Conservation (phyloP, 1,140 invertebrate species). For the Drosophila kanapiae region DNA sequence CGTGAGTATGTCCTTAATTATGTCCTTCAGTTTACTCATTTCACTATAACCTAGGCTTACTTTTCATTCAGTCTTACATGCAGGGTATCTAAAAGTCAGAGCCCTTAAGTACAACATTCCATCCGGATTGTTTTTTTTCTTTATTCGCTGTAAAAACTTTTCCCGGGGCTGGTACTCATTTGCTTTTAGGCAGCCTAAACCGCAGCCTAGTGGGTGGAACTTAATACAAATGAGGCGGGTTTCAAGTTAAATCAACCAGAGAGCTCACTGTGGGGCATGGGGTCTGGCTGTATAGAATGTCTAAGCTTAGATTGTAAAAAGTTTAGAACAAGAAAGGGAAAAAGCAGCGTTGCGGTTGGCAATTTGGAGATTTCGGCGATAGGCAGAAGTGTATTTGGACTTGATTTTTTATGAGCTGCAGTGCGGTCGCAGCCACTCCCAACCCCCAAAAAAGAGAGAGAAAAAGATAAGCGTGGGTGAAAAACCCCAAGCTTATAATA, state of each 20-base stretch:
- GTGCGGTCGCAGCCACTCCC: not conserved
- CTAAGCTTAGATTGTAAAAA: conserved; percentile 47
- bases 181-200: conserved; percentile 43
- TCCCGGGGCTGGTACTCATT: conserved; percentile 59
- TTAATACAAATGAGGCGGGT: conserved; percentile 80
- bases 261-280: conserved; percentile 5
- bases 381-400: conserved; percentile 46
- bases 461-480: conserved; percentile 14
- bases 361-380: conserved; percentile 44
- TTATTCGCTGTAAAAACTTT: conserved; percentile 25
- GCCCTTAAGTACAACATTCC: not conserved
- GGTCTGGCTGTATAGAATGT: not conserved
- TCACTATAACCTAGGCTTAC: not conserved
- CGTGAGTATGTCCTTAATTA: not conserved
- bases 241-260: conserved; percentile 79
- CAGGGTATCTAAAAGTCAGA: not conserved
- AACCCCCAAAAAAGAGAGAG: too few species aligned
- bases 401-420: conserved; percentile 69
- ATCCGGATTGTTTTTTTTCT: conserved; percentile 11
- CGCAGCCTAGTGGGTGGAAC: conserved; percentile 56
- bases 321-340: conserved; percentile 36
- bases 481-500: conserved; percentile 37
- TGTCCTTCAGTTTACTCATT: too few species aligned
- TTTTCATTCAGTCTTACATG: too few species aligned
- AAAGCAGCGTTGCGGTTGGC: conserved; percentile 19